Percentiles rank a stretch among this genome's conserved stretches.
Evolutionary conservation across 1,140 invertebrate species (phyloP).

Genomic region (Listronotus oregonensis): DNA sequence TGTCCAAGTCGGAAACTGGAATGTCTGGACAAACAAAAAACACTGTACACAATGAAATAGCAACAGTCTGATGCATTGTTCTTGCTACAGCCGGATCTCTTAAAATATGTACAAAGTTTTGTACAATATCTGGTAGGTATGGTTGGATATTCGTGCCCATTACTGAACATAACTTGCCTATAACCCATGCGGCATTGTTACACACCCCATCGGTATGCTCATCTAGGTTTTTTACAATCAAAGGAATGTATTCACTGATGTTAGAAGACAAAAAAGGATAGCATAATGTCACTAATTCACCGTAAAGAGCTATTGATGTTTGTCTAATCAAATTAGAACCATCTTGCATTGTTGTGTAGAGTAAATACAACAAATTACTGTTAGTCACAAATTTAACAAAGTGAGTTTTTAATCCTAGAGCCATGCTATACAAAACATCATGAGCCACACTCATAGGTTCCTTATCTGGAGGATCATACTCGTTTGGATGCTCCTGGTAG

Average conservation of each 20-base stretch:
- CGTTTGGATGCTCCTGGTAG: conserved; percentile 83
- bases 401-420: conserved; percentile 91
- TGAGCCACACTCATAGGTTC: conserved; percentile 99
- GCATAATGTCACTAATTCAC: conserved; percentile 97
- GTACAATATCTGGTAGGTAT: conserved; percentile 48
- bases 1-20: conserved; percentile 95
- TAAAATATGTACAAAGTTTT: conserved; percentile 44
- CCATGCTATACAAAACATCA: conserved; percentile 91
- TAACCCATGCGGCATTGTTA: conserved; percentile 99
- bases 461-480: conserved; percentile 92
- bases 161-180: conserved; percentile 96
- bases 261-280: conserved; percentile 94
- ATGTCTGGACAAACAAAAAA: conserved; percentile 99
- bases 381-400: conserved; percentile 91
- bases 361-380: conserved; percentile 91
- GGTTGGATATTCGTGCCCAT: conserved; percentile 65
- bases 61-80: conserved; percentile 62
- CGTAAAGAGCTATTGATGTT: conserved; percentile 95
- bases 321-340: conserved; percentile 96
- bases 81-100: conserved; percentile 41
- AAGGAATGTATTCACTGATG: conserved; percentile 92
- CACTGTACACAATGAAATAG: conserved; percentile 99
- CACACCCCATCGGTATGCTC: conserved; percentile 97
- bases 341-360: conserved; percentile 98
- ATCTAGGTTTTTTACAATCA: conserved; percentile 95